Evolutionary conservation across 2,113 vertebrate genomes (phyloP).

Genomic region (Bombycilla garrulus): DNA sequence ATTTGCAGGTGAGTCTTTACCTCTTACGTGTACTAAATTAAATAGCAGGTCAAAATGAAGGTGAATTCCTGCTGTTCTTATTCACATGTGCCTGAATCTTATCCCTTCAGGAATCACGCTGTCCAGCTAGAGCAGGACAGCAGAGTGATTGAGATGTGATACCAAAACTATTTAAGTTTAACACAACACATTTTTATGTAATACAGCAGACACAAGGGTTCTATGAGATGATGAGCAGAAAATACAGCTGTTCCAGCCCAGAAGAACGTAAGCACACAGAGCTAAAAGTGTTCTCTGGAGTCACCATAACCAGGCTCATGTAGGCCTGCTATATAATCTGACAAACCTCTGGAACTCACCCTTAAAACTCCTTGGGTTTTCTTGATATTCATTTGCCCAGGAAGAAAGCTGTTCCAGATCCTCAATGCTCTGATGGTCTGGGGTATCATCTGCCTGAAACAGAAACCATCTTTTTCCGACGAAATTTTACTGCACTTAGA

Average conservation of each 20-base stretch:
- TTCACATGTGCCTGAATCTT: neutral
- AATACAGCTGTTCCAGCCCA: neutral
- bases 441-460: neutral
- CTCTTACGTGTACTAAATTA: neutral
- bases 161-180: neutral
- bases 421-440: fast-evolving
- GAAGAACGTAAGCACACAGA: neutral
- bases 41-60: neutral
- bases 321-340: neutral
- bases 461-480: neutral
- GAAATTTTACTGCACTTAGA: neutral
- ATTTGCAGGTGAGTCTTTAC: neutral
- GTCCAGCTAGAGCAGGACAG: neutral
- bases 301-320: neutral
- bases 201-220: neutral
- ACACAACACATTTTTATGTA: neutral
- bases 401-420: neutral
- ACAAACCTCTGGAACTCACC: neutral
- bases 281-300: neutral
- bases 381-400: neutral
- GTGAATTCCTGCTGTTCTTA: neutral
- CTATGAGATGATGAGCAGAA: neutral
- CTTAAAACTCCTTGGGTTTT: neutral
- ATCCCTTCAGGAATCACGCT: neutral
- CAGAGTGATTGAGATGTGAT: neutral